Evolutionary conservation across 2,113 vertebrate genomes (phyloP), one percentile per base, ranked within the genome.

Genomic region (Desmodus rotundus): DNA sequence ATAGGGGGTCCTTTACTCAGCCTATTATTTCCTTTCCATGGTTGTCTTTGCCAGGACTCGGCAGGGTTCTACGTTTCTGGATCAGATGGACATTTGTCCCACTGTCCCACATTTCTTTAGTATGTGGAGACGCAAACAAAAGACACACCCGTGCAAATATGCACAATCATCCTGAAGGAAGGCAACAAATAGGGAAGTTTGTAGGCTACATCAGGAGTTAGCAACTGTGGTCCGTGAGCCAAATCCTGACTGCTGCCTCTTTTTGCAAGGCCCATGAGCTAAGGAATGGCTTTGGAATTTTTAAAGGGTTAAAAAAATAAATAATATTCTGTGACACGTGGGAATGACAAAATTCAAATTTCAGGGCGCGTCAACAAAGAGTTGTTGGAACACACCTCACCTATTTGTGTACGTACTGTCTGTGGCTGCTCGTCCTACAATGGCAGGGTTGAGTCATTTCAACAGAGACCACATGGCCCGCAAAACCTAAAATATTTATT

Each of bases 301-400:
- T 52, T 47, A 77, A 96, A 50, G 81, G n/a, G 28, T 61, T 89
- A 67, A 93, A 85, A 67, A 85, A 50, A 33, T 19, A 17, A 87
- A n/a, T n/a, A 38, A 52, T 61, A 81, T 72, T 87, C 84, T 56
- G 33, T 83, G 68, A 70, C 43, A 78, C 0, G 2, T 77, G 80
- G 83, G 89, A 96, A 80, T 94, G 50, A 50, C 81, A 92, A 92
- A 94, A 94, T 91, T 85, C 47, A 43, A 84, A 68, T 85, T 58
- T 93, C 28, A 54, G 6, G 28, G 31, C 77, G 28, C 31, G 47
- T 73, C 70, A 89, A 54, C 89, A 89, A 83, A 76, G 16, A 76
- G 81, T 84, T 65, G 38, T 56, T 67, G 87, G 74, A 36, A 73
- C 17, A 63, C 12, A 84, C 26, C 38, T 47, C 28, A 31, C 33